phyloP scores from a whole-genome alignment of 2,797 vertebrate species.

The Chelonia mydas region DNA sequence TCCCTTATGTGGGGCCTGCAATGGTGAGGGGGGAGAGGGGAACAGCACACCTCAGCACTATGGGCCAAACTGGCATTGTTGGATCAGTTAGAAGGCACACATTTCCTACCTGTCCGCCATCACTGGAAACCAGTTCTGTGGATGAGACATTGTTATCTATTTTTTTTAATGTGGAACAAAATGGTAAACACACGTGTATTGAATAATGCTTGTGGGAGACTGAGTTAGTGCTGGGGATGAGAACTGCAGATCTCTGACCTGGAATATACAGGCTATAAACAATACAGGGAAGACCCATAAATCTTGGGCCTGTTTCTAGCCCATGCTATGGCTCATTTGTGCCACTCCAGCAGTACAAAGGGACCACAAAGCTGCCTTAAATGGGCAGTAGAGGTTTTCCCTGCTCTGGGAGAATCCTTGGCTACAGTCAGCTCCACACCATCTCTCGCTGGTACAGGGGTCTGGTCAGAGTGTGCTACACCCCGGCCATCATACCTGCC shows the following conservation, averaged over 20 bases:
- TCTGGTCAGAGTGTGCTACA: neutral
- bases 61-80: neutral
- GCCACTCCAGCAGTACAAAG: neutral
- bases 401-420: neutral
- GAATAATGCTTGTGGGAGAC: neutral
- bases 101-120: neutral
- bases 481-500: neutral
- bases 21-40: neutral
- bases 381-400: neutral
- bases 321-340: neutral
- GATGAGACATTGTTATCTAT: neutral
- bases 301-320: neutral
- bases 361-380: neutral
- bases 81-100: neutral
- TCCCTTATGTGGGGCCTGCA: neutral
- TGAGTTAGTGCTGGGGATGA: neutral
- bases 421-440: neutral
- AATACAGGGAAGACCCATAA: neutral
- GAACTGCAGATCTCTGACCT: neutral
- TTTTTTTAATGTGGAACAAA: neutral
- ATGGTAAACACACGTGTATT: neutral
- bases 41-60: neutral
- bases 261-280: neutral
- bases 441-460: neutral
- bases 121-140: neutral